Conservation (phyloP, 1,140 invertebrate genomes). For the Harpegnathos saltator region DNA sequence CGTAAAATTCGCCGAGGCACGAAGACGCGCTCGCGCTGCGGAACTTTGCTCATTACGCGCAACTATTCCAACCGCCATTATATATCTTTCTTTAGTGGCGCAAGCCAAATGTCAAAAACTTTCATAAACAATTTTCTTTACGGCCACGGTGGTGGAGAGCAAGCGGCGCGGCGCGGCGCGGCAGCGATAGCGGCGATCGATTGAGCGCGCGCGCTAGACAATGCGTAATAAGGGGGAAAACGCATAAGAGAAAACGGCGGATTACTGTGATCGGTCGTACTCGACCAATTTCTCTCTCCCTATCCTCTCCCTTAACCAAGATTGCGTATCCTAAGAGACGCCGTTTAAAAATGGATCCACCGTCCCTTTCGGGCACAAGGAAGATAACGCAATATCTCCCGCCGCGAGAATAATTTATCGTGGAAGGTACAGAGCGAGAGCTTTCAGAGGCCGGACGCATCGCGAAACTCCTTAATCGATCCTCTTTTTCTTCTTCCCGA, state of each 20-base stretch:
- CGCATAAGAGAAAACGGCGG: background rate
- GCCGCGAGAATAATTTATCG: slow-evolving; percentile 69
- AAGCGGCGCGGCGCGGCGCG: background rate
- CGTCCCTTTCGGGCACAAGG: slow-evolving; percentile 51
- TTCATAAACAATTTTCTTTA: slow-evolving; percentile 47
- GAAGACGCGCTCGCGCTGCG: slow-evolving; percentile 6
- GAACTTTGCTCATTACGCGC: slow-evolving; percentile 53
- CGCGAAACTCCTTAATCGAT: slow-evolving; percentile 76
- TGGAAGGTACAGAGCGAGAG: slow-evolving; percentile 57
- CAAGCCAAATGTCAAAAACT: slow-evolving; percentile 36
- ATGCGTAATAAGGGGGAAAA: slow-evolving; percentile 6
- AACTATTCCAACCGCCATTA: slow-evolving; percentile 38
- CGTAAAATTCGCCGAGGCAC: slow-evolving; percentile 23
- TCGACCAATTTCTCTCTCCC: background rate
- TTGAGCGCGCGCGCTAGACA: background rate
- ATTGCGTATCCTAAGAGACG: background rate
- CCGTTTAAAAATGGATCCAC: slow-evolving; percentile 47
- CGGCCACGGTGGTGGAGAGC: too few species aligned
- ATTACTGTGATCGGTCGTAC: slow-evolving; percentile 20
- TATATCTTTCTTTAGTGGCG: slow-evolving; percentile 31
- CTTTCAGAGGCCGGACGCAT: slow-evolving; percentile 74
- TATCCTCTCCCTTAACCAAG: slow-evolving; percentile 7
- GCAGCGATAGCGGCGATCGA: background rate
- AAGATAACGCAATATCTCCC: slow-evolving; percentile 68
- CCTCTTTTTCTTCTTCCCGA: slow-evolving; percentile 63